Evolutionary conservation across 2,797 vertebrate species (phyloP).

Genomic region (Clarias laeviceps): DNA sequence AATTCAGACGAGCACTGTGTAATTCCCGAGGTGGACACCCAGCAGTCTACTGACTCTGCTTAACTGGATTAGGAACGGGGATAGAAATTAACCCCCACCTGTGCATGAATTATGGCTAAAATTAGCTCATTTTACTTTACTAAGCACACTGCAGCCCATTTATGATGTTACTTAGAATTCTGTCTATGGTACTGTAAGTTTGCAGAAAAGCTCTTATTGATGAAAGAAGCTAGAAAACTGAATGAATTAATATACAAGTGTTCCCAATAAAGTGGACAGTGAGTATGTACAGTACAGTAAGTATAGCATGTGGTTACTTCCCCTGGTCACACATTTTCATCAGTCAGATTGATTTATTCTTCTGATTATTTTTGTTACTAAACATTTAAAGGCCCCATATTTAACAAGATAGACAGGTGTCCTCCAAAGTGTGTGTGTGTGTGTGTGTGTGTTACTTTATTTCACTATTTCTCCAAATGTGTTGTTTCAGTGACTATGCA

Average conservation of each 20-base stretch:
- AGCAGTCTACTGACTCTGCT: constrained; percentile 4
- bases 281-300: background rate
- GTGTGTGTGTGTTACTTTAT: too few species aligned
- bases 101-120: background rate
- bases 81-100: background rate
- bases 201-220: background rate
- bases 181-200: background rate
- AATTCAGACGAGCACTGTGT: background rate
- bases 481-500: too few species aligned
- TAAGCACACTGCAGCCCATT: background rate
- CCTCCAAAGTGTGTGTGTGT: too few species aligned
- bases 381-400: background rate
- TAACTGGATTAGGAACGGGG: background rate
- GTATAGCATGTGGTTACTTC: background rate
- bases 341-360: background rate
- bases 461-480: too few species aligned
- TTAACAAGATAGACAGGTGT: too few species aligned
- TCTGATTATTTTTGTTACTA: background rate
- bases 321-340: background rate
- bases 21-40: background rate
- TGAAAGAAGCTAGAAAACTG: background rate
- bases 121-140: background rate
- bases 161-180: background rate
- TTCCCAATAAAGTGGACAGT: background rate
- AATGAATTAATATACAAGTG: background rate